Evolutionary conservation across 2,888 invertebrate genomes (phyloP), one percentile per base, ranked within the genome.

Genomic region (Polydesmus complanatus): DNA sequence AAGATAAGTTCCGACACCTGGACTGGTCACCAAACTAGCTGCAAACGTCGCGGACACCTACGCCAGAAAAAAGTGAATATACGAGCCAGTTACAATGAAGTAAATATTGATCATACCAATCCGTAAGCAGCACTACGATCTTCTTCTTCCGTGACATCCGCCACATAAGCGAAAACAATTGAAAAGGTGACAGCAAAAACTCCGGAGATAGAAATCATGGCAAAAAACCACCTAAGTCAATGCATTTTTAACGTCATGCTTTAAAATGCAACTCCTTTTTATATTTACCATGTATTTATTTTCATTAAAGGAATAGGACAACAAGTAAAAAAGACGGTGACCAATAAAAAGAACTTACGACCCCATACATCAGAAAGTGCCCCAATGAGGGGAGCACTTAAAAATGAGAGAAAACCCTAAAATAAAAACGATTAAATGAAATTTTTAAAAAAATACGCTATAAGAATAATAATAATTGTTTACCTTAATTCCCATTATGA

Each of bases 161-260:
- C 97, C 66, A 98, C 98, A 78, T 98, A 99, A 56, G 98, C 98
- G 78, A 98, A 95, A 61, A 98, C 96, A 61, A 98, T 96, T 68
- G 95, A 95, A 78, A 98, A 98, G 56, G 98, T 98, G 66, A 98
- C 98, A 60, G 97, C 93, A 78, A 98, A 98, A 67, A 97, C 88
- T 64, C 98, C 98, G 68, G 94, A 95, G 74, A 98, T 91, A 73
- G 94, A 94, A 78, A 97, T 92, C 87, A 97, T 90, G 63, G 96
- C 94, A 78, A 98, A 98, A 77, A 97, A 98, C 94, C 94, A 96
- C 81, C 81, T 81, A 22, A 3, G 52, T 22, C 19, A 22, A 52
- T 52, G 5, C 21, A 22, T 8, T 11, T 21, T 3, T 22, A 8
- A 11, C 52, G n/a, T 52, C 22, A 19, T 52, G 53, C 19, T 52